phyloP scores from a whole-genome alignment of 2,797 vertebrate species.

The Tamandua tetradactyla region DNA sequence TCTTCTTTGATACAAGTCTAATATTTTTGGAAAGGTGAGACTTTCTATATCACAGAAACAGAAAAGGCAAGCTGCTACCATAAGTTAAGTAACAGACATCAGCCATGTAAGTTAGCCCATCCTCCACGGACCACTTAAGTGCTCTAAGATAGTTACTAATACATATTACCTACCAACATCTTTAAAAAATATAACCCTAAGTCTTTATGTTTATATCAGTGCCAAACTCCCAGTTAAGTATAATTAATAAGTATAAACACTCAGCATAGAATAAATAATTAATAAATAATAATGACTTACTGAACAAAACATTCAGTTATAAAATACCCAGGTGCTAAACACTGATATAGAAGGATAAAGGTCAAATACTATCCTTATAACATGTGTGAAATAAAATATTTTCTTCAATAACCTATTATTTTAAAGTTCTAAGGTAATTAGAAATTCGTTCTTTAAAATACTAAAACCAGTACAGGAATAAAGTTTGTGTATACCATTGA shows the following conservation, averaged over 20 bases:
- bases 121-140: not conserved
- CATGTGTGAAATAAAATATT: not conserved
- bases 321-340: not conserved
- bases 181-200: not conserved
- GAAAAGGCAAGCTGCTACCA: constrained; percentile 12
- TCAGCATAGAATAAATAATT: not conserved
- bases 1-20: not conserved
- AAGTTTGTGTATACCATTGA: not conserved
- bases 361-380: not conserved
- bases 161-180: not conserved
- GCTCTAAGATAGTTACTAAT: not conserved
- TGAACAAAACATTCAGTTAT: not conserved
- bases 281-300: constrained; percentile 27
- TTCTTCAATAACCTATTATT: constrained; percentile 10
- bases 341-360: not conserved
- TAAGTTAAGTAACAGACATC: not conserved
- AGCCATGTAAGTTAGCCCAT: not conserved
- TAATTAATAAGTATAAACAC: not conserved
- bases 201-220: not conserved
- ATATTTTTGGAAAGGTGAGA: constrained; percentile 22
- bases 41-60: not conserved
- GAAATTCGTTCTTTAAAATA: constrained; percentile 42
- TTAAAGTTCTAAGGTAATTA: constrained; percentile 29
- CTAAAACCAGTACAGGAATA: not conserved
- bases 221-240: not conserved